These are phyloP conservation scores for Mormyrus hasselquistii DNA, from an alignment of 2,797 vertebrate genomes.

Conservation along the genomic window DNA sequence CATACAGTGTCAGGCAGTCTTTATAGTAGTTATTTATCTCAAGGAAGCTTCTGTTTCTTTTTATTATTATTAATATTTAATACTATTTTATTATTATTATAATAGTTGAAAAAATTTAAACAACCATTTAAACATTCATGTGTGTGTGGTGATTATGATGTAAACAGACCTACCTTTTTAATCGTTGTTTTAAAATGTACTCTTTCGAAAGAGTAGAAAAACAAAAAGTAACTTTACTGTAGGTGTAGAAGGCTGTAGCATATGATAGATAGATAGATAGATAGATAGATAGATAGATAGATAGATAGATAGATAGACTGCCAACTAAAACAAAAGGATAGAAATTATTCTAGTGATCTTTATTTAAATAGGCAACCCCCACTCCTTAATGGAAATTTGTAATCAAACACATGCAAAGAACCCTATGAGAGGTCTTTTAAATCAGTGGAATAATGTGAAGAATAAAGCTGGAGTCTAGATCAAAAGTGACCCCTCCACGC, in stretches of 20 bases:
- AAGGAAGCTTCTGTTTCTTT: background rate
- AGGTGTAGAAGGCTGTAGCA: background rate
- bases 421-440: background rate
- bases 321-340: background rate
- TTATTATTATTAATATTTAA: background rate
- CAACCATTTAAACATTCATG: background rate
- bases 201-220: background rate
- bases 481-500: background rate
- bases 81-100: background rate
- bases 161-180: background rate
- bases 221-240: background rate
- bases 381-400: background rate
- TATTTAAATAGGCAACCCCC: conserved; percentile 2
- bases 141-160: background rate
- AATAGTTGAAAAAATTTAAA: background rate
- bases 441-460: conserved; percentile 14
- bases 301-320: background rate
- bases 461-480: conserved; percentile 16
- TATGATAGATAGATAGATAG: background rate
- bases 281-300: background rate
- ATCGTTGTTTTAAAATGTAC: background rate
- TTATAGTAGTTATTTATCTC: background rate
- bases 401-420: conserved; percentile 10
- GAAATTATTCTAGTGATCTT: conserved; percentile 13
- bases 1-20: background rate